Percentiles rank a stretch among this genome's conserved stretches.
phyloP scores from a whole-genome alignment of 2,797 vertebrate species.

The Agapornis canus region DNA sequence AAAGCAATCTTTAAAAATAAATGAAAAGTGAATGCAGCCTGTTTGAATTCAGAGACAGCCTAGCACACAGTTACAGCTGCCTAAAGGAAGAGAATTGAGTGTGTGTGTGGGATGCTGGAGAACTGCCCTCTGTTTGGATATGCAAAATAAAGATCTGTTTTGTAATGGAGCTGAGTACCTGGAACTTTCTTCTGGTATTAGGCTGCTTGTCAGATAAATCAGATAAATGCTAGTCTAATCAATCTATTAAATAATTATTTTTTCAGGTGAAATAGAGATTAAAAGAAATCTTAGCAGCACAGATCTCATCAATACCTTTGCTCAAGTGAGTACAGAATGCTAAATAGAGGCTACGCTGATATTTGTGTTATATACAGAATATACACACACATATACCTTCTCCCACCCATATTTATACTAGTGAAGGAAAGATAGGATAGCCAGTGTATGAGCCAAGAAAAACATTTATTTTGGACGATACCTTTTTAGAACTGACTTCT shows the following conservation, averaged over 20 bases:
- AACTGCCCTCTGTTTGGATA: slow-evolving; percentile 12
- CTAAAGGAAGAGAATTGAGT: slow-evolving; percentile 7
- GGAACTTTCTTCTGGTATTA: slow-evolving; percentile 26
- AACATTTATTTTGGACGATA: slow-evolving; percentile 62
- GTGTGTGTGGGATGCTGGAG: neutral
- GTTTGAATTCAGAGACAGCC: slow-evolving; percentile 1
- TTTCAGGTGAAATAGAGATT: neutral
- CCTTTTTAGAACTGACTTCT: slow-evolving; percentile 63
- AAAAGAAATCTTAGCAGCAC: neutral
- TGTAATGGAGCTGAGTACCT: slow-evolving; percentile 1
- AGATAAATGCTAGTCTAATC: slow-evolving; percentile 22
- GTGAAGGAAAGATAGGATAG: slow-evolving; percentile 31
- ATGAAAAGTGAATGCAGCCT: neutral
- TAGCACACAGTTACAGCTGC: slow-evolving; percentile 1
- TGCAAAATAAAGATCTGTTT: slow-evolving; percentile 37
- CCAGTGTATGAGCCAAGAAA: slow-evolving; percentile 51
- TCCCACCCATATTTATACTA: neutral
- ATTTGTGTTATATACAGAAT: slow-evolving; percentile 10
- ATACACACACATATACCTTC: neutral
- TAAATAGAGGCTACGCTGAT: neutral
- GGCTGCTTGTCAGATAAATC: neutral
- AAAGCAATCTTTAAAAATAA: slow-evolving; percentile 36
- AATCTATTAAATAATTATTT: slow-evolving; percentile 27
- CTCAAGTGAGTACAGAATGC: slow-evolving; percentile 3
- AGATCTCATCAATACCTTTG: slow-evolving; percentile 4